These are phyloP conservation scores for Coronaproctus castanopsis DNA, from an alignment of 2,888 invertebrate species.

Conservation along the genomic window DNA sequence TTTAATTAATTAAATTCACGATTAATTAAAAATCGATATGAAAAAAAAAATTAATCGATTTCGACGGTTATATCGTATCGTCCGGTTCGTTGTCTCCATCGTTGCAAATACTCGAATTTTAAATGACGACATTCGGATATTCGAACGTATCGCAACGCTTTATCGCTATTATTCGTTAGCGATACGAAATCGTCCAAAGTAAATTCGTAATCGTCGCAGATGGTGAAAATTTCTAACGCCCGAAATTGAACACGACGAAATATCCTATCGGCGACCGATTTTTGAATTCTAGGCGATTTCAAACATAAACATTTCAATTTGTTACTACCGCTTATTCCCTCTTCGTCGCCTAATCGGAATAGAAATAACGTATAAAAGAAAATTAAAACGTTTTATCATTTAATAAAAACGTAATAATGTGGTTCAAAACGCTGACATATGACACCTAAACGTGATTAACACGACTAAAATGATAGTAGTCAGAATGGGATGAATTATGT, in stretches of 20 bases:
- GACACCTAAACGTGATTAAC: no score
- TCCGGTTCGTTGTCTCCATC: neutral
- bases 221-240: neutral
- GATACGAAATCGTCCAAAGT: neutral
- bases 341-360: no score
- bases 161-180: neutral
- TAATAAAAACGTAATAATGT: no score
- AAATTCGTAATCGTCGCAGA: neutral
- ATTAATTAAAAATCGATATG: no score
- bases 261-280: neutral
- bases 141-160: neutral
- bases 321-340: neutral
- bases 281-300: neutral
- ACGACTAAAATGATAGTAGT: no score
- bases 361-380: no score
- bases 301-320: neutral
- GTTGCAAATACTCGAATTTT: neutral
- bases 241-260: neutral
- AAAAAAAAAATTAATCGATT: neutral
- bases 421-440: no score
- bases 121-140: neutral
- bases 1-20: no score
- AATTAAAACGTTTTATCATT: no score
- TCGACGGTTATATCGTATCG: neutral
- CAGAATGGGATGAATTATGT: no score